A percentile compares a stretch with the other conserved stretches of the same genome.
These are phyloP conservation scores for Chaetodon auriga DNA, from an alignment of 2,113 vertebrate genomes.

Conservation along the genomic window DNA sequence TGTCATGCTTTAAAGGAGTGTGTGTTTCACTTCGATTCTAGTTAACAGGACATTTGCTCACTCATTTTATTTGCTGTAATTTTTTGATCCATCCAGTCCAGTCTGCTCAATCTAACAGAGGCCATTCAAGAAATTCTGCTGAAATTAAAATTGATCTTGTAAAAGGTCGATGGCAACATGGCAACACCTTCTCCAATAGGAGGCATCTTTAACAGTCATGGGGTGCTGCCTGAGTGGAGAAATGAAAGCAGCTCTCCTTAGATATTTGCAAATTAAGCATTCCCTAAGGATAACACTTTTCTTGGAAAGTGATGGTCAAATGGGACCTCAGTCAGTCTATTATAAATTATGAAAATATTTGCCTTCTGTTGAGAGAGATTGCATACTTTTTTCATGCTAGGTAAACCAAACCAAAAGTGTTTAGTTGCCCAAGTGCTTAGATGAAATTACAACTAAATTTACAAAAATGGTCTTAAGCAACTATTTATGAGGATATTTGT, in stretches of 20 bases:
- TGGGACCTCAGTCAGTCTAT: not conserved
- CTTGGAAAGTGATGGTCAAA: not conserved
- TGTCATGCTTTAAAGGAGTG: conserved; percentile 36
- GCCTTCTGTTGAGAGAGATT: not conserved
- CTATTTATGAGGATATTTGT: conserved; percentile 1
- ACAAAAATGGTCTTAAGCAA: not conserved
- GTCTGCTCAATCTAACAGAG: conserved; percentile 1
- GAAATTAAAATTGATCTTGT: conserved; percentile 31
- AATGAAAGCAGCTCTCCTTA: not conserved
- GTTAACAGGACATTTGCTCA: conserved; percentile 43
- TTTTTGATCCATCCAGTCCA: conserved; percentile 36
- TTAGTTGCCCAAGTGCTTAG: not conserved
- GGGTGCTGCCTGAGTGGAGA: conserved; percentile 2
- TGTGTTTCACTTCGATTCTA: conserved; percentile 5
- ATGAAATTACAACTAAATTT: not conserved
- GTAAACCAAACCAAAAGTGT: not conserved
- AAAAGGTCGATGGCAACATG: conserved; percentile 33
- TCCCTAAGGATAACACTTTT: not conserved
- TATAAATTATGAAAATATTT: not conserved
- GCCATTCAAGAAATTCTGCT: not conserved
- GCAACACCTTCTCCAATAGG: conserved; percentile 14
- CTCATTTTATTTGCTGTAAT: conserved; percentile 37
- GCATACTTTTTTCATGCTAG: not conserved
- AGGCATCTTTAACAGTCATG: conserved; percentile 1
- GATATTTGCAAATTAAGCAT: conserved; percentile 34